Percentiles rank a stretch among this genome's conserved stretches.
These are phyloP conservation scores for Parascotia fuliginaria DNA, from an alignment of 2,888 invertebrate species.

Conservation along the genomic window DNA sequence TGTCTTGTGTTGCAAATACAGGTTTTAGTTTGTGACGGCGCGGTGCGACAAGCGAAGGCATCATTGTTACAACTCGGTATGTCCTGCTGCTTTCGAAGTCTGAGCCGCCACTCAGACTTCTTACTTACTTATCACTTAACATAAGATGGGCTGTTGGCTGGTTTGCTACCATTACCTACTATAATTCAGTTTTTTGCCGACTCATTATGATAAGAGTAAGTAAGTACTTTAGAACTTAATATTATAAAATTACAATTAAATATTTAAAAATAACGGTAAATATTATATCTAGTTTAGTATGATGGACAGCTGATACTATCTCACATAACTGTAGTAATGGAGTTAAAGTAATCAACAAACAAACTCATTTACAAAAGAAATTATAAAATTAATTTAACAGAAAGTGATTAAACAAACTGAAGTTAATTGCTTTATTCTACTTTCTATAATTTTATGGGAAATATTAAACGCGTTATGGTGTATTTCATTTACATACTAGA, in stretches of 20 bases:
- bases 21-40: too few relatives aligned
- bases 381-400: slow-evolving; percentile 17
- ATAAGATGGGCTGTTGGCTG: too few relatives aligned
- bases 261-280: background rate
- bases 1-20: too few relatives aligned
- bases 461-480: slow-evolving; percentile 29
- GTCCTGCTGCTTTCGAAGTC: too few relatives aligned
- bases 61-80: too few relatives aligned
- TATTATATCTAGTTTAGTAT: background rate
- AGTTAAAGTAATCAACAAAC: slow-evolving; percentile 11
- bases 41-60: too few relatives aligned
- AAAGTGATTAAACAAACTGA: slow-evolving; percentile 36
- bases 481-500: slow-evolving; percentile 21
- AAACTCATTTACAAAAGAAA: slow-evolving; percentile 18
- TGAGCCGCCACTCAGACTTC: too few relatives aligned
- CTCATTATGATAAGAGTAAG: too few relatives aligned
- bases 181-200: too few relatives aligned
- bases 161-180: too few relatives aligned
- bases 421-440: slow-evolving; percentile 38
- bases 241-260: background rate
- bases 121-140: too few relatives aligned
- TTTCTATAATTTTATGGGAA: slow-evolving; percentile 36
- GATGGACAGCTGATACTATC: slow-evolving; percentile 6
- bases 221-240: too few relatives aligned
- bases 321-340: slow-evolving; percentile 12